These are phyloP conservation scores for Cavia aperea DNA, from an alignment of 2,113 vertebrate genomes.

Conservation along the genomic window DNA sequence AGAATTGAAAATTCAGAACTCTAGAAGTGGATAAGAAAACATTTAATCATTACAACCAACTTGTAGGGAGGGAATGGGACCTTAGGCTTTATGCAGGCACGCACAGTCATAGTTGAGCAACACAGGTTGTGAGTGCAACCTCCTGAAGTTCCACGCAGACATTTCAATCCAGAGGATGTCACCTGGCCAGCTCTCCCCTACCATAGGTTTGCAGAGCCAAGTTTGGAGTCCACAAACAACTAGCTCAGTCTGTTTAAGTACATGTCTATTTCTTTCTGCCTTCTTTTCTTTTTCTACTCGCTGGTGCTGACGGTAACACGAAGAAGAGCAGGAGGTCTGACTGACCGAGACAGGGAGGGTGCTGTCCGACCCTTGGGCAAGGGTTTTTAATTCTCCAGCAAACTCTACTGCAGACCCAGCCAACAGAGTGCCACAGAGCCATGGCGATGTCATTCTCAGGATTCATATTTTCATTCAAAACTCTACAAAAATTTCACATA, in stretches of 20 bases:
- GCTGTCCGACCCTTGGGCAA: not conserved
- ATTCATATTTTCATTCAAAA: not conserved
- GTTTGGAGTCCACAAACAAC: not conserved
- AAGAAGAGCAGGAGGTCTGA: not conserved
- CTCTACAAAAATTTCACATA: not conserved
- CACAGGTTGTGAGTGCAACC: not conserved
- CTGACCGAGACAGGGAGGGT: not conserved
- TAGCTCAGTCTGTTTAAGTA: not conserved
- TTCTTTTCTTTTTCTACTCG: not conserved
- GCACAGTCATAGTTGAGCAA: not conserved
- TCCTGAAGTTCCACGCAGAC: not conserved
- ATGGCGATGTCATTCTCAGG: not conserved
- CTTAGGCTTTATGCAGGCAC: not conserved
- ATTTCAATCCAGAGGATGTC: not conserved
- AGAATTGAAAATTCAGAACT: not conserved
- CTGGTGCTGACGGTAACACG: not conserved
- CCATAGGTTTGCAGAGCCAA: not conserved
- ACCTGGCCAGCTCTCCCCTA: too few relatives aligned
- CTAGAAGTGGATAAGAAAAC: not conserved
- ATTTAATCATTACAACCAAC: not conserved
- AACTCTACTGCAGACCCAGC: not conserved
- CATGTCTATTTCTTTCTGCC: accelerated
- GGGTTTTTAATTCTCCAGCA: not conserved
- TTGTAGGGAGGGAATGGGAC: too few relatives aligned
- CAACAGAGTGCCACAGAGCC: not conserved